Percentiles rank a stretch among this genome's conserved stretches.
These are phyloP conservation scores for Anthonomus grandis DNA, from an alignment of 1,140 invertebrate genomes.

Conservation along the genomic window DNA sequence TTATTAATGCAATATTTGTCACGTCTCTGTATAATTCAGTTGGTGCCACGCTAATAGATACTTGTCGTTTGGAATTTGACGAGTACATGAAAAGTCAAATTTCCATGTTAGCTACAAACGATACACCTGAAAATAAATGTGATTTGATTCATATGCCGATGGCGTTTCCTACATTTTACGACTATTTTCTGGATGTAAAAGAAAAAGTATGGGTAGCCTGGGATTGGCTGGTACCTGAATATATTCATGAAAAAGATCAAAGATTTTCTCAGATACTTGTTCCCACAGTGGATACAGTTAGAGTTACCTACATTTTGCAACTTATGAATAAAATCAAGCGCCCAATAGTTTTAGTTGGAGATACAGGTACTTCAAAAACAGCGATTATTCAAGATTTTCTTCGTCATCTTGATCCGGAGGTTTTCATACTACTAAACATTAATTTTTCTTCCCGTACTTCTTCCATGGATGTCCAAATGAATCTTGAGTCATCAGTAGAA, in stretches of 20 bases:
- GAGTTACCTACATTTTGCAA: constrained; percentile 72
- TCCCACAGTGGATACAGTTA: constrained; percentile 81
- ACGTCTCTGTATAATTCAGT: constrained; percentile 79
- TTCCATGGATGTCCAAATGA: constrained; percentile 83
- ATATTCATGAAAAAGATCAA: constrained; percentile 66
- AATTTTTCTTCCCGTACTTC: constrained; percentile 90
- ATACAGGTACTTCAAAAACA: constrained; percentile 88
- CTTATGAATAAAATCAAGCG: constrained; percentile 73
- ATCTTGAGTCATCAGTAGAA: constrained; percentile 80
- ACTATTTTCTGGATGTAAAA: constrained; percentile 73
- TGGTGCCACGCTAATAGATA: constrained; percentile 70
- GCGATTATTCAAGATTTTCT: constrained; percentile 82
- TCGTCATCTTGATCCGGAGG: constrained; percentile 62
- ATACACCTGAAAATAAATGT: constrained; percentile 61
- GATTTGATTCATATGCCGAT: constrained; percentile 67
- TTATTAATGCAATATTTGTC: constrained; percentile 70
- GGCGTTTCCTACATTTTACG: constrained; percentile 66
- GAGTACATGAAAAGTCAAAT: constrained; percentile 72
- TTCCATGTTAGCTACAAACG: constrained; percentile 64
- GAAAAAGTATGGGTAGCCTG: constrained; percentile 81
- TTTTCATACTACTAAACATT: constrained; percentile 70
- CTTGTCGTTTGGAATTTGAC: constrained; percentile 72
- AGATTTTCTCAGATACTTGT: constrained; percentile 83
- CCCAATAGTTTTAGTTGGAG: constrained; percentile 80
- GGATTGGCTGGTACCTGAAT: constrained; percentile 71